Percentiles rank a stretch among this genome's conserved stretches.
Conservation (phyloP, 2,113 vertebrate species). For the Eurypyga helias region DNA sequence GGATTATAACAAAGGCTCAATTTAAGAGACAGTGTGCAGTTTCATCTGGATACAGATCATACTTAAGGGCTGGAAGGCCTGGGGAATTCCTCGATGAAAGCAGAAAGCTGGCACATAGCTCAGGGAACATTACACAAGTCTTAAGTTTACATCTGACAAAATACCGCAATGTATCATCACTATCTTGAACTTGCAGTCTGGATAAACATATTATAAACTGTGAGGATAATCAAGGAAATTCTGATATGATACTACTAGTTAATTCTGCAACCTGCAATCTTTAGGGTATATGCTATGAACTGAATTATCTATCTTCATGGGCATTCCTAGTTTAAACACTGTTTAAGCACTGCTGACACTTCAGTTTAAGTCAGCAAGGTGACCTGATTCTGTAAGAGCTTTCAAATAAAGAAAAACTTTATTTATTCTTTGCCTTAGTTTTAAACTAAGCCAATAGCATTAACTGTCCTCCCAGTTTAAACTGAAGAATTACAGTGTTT, state of each 20-base stretch:
- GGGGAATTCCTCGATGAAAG: background rate
- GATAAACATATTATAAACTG: background rate
- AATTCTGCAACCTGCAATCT: background rate
- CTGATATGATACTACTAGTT: background rate
- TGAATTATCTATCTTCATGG: background rate
- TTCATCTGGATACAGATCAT: background rate
- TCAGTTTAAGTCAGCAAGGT: background rate
- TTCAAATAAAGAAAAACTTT: background rate
- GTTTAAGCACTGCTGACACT: no score
- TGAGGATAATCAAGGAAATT: background rate
- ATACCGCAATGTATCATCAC: background rate
- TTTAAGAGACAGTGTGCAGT: background rate
- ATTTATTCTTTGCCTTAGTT: background rate
- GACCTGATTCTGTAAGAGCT: background rate
- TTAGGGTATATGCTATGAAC: background rate
- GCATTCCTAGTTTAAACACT: background rate
- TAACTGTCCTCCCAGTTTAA: background rate
- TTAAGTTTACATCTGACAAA: background rate
- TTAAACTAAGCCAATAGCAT: background rate
- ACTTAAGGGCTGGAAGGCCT: background rate
- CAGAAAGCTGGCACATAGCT: background rate
- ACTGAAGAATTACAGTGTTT: no score
- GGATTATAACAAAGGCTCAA: background rate
- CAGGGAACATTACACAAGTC: background rate
- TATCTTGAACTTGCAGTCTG: background rate